Percentiles rank a stretch among this genome's conserved stretches.
These are phyloP conservation scores for Phalanger gymnotis DNA, from an alignment of 2,797 vertebrate genomes.

Conservation along the genomic window DNA sequence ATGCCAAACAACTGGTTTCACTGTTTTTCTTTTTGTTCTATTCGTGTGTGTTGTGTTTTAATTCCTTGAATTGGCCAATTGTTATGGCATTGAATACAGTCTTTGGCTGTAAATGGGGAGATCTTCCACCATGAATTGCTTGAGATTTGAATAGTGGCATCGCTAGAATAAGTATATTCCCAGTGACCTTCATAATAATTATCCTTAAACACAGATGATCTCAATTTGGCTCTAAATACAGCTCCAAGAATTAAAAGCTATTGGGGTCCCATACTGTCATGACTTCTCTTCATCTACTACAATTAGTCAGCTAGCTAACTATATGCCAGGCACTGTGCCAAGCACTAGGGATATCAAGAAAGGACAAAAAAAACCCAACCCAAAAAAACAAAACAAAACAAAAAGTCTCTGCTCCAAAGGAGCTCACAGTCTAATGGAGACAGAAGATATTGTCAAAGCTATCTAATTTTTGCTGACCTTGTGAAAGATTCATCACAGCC, in stretches of 20 bases:
- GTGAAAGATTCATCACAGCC: not conserved
- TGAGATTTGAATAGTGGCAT: constrained; percentile 31
- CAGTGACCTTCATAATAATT: not conserved
- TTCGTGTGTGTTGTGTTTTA: not conserved
- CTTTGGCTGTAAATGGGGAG: not conserved
- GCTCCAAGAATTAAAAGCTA: constrained; percentile 54
- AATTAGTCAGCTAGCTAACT: not conserved
- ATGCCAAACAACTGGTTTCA: not conserved
- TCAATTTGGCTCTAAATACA: constrained; percentile 16
- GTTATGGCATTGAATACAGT: not conserved
- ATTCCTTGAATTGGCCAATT: constrained; percentile 32
- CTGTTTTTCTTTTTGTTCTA: not conserved
- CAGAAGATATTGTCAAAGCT: not conserved
- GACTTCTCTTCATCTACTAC: not conserved
- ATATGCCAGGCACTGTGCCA: not conserved
- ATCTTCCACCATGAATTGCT: constrained; percentile 20
- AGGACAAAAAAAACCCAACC: not conserved
- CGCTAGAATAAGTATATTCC: not conserved
- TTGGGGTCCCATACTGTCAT: not conserved
- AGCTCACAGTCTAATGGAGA: not conserved
- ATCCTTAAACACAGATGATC: not conserved
- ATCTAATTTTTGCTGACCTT: not conserved
- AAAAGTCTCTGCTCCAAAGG: not conserved
- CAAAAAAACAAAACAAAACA: too few species aligned
- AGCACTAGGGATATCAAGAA: not conserved